Base-by-base conservation (phyloP, 1,140 invertebrate genomes). In the Meloidogyne chitwoodi region DNA sequence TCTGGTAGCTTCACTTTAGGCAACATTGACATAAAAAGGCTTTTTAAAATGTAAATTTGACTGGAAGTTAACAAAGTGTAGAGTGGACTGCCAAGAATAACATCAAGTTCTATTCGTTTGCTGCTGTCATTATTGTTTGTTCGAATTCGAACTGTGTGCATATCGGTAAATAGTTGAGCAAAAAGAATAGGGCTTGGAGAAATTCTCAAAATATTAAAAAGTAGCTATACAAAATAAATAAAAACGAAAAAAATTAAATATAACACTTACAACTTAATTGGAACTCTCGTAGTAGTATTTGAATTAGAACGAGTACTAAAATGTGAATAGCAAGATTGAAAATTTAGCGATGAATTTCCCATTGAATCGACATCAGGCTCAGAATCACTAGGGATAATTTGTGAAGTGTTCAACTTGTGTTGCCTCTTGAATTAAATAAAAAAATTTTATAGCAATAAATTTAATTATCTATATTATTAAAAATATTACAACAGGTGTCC, bases 321-420 rank as follows among this genome's bases (percentile, higher is more conserved):
- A 41, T 76, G 70, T 22, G 81, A 83, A 75, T 82, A 84, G 31
- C 81, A 82, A 10, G 81, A 82, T 38, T 81, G 82, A 68, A 73
- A 82, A 72, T 77, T 83, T 22, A 74, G 48, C n/a, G 80, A 79
- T 27, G 74, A 76, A 48, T 14, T 44, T 64, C 48, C 38, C 75
- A 76, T 76, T n/a, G 48, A n/a, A 29, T 76, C 75, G 5, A 41
- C 8, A 38, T 73, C 71, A 29, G 56, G 34, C 26, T 56, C 31
- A 26, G 19, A 41, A 16, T 56, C 44, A 19, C 56, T 12, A 74
- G 62, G 41, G 41, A 34, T 73, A 4, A 69, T 62, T 24, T 62
- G 48, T 1, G 71, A 73, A 34, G 71, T 6, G 24, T 22, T 38
- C 56, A 73, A 63, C 24, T 34, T 64, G n/a, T 73, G 56, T n/a